Percentiles rank a stretch among this genome's conserved stretches.
phyloP scores from a whole-genome alignment of 2,888 invertebrate species.

The Eupithecia subfuscata region DNA sequence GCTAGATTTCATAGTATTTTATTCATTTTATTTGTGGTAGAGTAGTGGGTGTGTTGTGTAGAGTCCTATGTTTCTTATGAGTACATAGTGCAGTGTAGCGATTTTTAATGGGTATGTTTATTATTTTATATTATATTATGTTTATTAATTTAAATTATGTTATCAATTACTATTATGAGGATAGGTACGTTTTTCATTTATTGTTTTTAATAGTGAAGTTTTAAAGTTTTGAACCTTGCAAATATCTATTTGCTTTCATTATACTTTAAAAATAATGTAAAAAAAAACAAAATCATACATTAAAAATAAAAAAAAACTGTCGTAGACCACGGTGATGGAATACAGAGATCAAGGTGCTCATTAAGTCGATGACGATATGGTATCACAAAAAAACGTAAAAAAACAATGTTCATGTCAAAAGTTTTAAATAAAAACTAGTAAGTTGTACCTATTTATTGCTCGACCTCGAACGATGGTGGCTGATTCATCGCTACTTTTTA shows the following conservation, averaged over 20 bases:
- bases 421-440: slow-evolving; percentile 23
- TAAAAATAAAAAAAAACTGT: not conserved
- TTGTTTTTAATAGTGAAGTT: too few species aligned
- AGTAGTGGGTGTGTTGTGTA: not conserved
- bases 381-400: slow-evolving; percentile 24
- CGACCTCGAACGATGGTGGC: slow-evolving; percentile 18
- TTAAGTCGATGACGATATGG: slow-evolving; percentile 21
- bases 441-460: slow-evolving; percentile 9
- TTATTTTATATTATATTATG: too few species aligned
- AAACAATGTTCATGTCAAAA: slow-evolving; percentile 28
- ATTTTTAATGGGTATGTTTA: too few species aligned
- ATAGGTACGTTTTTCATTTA: too few species aligned
- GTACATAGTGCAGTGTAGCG: too few species aligned
- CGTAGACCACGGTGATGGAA: not conserved
- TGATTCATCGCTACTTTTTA: slow-evolving; percentile 15
- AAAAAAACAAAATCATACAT: not conserved
- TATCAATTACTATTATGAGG: too few species aligned
- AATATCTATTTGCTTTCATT: not conserved
- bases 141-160: too few species aligned
- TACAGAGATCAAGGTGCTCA: not conserved
- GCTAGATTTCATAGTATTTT: too few species aligned
- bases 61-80: not conserved
- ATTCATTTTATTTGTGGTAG: not conserved
- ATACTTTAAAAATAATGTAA: not conserved
- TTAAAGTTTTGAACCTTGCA: too few species aligned